Conservation (phyloP, 2,888 invertebrate genomes). For the Eumerus sabulonum region DNA sequence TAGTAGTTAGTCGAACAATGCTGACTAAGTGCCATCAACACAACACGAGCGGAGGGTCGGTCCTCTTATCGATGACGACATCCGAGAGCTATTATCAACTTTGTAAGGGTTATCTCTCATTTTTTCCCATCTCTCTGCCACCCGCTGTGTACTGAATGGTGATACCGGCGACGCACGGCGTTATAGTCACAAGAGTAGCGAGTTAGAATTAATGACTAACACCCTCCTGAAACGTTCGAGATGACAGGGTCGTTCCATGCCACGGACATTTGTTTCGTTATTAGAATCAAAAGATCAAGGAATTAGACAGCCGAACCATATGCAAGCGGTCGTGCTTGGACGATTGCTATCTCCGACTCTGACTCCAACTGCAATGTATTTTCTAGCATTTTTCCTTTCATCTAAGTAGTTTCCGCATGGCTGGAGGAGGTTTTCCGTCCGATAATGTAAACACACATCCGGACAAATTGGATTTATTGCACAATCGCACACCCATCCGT, state of each 20-base stretch:
- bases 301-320: slow-evolving; percentile 15
- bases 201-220: too few relatives aligned
- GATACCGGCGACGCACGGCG: too few relatives aligned
- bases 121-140: slow-evolving; percentile 26
- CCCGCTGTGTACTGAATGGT: not conserved
- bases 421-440: slow-evolving; percentile 46
- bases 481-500: slow-evolving; percentile 5
- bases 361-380: too few relatives aligned
- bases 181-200: too few relatives aligned
- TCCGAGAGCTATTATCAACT: slow-evolving; percentile 33
- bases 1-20: slow-evolving; percentile 41
- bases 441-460: slow-evolving; percentile 59
- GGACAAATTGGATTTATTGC: slow-evolving; percentile 65
- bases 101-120: slow-evolving; percentile 41
- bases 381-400: not conserved
- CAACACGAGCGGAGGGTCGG: slow-evolving; percentile 11
- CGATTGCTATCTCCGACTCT: not conserved
- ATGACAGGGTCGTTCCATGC: too few relatives aligned
- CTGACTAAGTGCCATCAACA: slow-evolving; percentile 35
- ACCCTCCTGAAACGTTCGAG: too few relatives aligned
- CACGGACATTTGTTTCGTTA: slow-evolving; percentile 13
- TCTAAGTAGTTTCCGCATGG: not conserved
- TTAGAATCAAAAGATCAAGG: slow-evolving; percentile 28
- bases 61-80: slow-evolving; percentile 49
- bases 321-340: slow-evolving; percentile 42